Base-by-base conservation (phyloP, 2,113 vertebrate species). In the Thalassoma bifasciatum region DNA sequence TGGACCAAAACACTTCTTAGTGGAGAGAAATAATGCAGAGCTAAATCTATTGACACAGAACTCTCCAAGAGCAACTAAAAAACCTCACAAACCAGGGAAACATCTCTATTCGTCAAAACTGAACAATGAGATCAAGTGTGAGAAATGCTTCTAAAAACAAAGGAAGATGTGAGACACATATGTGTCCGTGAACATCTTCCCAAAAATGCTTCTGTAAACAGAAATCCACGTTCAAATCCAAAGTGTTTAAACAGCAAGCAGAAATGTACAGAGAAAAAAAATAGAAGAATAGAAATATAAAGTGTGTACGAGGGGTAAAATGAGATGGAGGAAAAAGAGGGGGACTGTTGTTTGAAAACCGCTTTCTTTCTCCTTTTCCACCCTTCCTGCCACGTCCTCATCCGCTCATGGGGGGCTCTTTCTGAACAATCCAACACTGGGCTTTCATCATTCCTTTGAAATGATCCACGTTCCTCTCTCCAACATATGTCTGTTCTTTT, bases 401-500 rank as follows among this genome's bases (percentile, higher is more conserved):
- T 84, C 79, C 75, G 21, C 86, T 87, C 87, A 85, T 73, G 80
- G 86, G 86, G 75, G 83, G 72, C 82, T 90, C 87, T 91, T 89
- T 93, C 85, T 84, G 91, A 90, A 91, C 89, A 91, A 86, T 92
- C 92, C 92, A 90, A 91, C 83, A 75, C 72, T 58, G 82, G 67
- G 77, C 91, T 93, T 93, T 92, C 82, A 91, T 91, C 89, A 34
- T 75, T 70, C 68, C 88, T 92, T 91, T 91, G 86, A 92, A 93
- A 89, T 61, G 56, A 61, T 81, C 86, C 81, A 81, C 83, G 72
- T 81, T 84, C 74, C 23, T 44, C 84, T 84, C 78, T 82, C 88
- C 83, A 92, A 91, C 92, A 93, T 92, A 91, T 91, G 91, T 92
- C 86, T 86, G 78, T 84, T 91, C 84, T 89, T 90, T 86, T 81